phyloP scores from a whole-genome alignment of 53 echinoderm and acorn worm genomes.

The Holothuria leucospilota region DNA sequence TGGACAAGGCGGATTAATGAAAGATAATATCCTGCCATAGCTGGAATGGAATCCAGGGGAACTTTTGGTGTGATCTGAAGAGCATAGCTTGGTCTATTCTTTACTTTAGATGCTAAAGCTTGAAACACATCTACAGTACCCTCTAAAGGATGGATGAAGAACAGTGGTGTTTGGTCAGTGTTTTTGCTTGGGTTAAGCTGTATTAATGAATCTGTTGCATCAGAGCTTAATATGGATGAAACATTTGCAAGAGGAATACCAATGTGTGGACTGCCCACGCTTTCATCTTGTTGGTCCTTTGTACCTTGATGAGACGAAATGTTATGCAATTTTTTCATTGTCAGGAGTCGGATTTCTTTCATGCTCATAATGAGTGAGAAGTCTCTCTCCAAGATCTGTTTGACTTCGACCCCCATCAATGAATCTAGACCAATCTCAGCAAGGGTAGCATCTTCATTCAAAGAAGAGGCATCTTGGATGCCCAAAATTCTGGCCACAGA shows the following conservation, averaged over 20 bases:
- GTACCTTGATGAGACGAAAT: slow-evolving; percentile 27
- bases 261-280: neutral
- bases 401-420: slow-evolving; percentile 85
- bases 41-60: slow-evolving; percentile 53
- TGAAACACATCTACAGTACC: slow-evolving; percentile 68
- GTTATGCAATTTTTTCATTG: slow-evolving; percentile 72
- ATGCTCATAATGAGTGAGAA: slow-evolving; percentile 71
- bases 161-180: slow-evolving; percentile 39
- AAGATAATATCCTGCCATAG: slow-evolving; percentile 69
- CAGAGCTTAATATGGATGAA: slow-evolving; percentile 55
- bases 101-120: slow-evolving; percentile 46
- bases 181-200: slow-evolving; percentile 58
- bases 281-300: too few relatives aligned
- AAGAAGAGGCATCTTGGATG: slow-evolving; percentile 62
- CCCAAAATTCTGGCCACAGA: slow-evolving; percentile 76
- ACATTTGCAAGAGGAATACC: slow-evolving; percentile 66
- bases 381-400: slow-evolving; percentile 83
- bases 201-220: slow-evolving; percentile 39
- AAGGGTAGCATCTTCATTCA: slow-evolving; percentile 72
- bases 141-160: slow-evolving; percentile 80
- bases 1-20: slow-evolving; percentile 52
- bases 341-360: slow-evolving; percentile 76
- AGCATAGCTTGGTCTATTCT: slow-evolving; percentile 64
- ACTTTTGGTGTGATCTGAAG: slow-evolving; percentile 65
- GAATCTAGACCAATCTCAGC: slow-evolving; percentile 86